Percentiles rank a stretch among this genome's conserved stretches.
These are phyloP conservation scores for Heliocidaris tuberculata DNA, from an alignment of 35 echinoderm and acorn worm species.

Conservation along the genomic window DNA sequence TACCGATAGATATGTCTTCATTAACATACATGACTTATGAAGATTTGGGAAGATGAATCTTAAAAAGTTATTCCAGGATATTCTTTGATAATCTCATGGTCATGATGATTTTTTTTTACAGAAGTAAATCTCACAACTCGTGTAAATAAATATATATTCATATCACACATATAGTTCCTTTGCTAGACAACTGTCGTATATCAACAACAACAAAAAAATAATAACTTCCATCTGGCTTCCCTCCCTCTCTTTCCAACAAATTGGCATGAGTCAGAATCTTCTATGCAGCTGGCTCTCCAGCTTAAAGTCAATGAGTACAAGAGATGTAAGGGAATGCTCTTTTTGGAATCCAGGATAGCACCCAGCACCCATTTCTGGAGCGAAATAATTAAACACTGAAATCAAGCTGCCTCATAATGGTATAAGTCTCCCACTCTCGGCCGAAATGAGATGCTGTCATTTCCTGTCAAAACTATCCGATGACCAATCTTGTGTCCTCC, in stretches of 20 bases:
- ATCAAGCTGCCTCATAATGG: not conserved
- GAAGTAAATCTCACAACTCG: too few relatives aligned
- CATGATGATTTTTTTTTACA: too few relatives aligned
- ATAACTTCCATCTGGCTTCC: not conserved
- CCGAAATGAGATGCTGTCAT: slow-evolving; percentile 9
- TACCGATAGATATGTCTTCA: too few relatives aligned
- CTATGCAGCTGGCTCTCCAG: not conserved
- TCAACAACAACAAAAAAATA: not conserved
- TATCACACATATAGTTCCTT: too few relatives aligned
- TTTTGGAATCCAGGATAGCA: too few relatives aligned
- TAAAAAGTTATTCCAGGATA: too few relatives aligned
- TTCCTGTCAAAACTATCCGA: slow-evolving; percentile 2
- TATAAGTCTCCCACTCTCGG: not conserved
- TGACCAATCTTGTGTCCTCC: slow-evolving; percentile 4
- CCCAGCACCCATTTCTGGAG: not conserved
- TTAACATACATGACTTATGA: too few relatives aligned
- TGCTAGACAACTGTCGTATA: too few relatives aligned
- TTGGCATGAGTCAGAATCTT: not conserved
- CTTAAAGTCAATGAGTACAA: not conserved
- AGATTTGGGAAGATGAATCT: too few relatives aligned
- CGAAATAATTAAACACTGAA: slow-evolving; percentile 9
- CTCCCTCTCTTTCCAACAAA: not conserved
- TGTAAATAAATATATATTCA: too few relatives aligned
- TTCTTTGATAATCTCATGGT: too few relatives aligned
- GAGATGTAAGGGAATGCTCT: not conserved